A percentile compares a stretch with the other conserved stretches of the same genome.
Evolutionary conservation across 2,888 invertebrate species (phyloP).

Genomic region (Lacanobia oleracea): DNA sequence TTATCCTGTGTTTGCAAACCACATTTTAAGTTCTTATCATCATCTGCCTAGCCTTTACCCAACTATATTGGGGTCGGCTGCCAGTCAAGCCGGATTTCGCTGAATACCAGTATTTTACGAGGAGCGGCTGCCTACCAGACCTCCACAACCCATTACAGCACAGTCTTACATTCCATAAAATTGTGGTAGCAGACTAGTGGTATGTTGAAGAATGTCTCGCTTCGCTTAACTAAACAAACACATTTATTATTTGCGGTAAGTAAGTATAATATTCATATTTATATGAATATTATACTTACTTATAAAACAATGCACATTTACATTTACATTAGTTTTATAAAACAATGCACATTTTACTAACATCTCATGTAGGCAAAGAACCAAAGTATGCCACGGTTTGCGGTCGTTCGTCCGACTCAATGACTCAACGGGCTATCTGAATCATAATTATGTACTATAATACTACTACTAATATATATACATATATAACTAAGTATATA

Average conservation of each 20-base stretch:
- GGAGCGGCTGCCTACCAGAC: too few relatives aligned
- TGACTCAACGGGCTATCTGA: slow-evolving; percentile 77
- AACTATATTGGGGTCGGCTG: too few relatives aligned
- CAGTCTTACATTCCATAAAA: neutral
- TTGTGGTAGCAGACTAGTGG: slow-evolving; percentile 2
- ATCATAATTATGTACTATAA: slow-evolving; percentile 67
- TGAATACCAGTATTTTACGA: too few relatives aligned
- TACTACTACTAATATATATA: too few relatives aligned
- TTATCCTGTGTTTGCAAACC: too few relatives aligned
- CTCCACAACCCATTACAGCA: too few relatives aligned
- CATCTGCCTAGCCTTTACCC: too few relatives aligned
- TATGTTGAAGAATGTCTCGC: neutral
- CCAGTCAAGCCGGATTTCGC: too few relatives aligned
- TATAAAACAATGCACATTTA: slow-evolving; percentile 30
- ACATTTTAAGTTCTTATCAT: too few relatives aligned
- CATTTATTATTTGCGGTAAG: slow-evolving; percentile 8
- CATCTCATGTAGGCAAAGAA: slow-evolving; percentile 21
- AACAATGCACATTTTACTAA: slow-evolving; percentile 26
- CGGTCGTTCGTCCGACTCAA: slow-evolving; percentile 67
- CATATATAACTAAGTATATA: slow-evolving; percentile 56
- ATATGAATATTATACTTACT: too few relatives aligned
- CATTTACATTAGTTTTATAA: too few relatives aligned
- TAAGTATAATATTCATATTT: slow-evolving; percentile 24
- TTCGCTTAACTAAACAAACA: slow-evolving; percentile 14
- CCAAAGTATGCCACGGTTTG: slow-evolving; percentile 63